Conservation (phyloP, 2,888 invertebrate genomes). For the Epirrhoe tristata region DNA sequence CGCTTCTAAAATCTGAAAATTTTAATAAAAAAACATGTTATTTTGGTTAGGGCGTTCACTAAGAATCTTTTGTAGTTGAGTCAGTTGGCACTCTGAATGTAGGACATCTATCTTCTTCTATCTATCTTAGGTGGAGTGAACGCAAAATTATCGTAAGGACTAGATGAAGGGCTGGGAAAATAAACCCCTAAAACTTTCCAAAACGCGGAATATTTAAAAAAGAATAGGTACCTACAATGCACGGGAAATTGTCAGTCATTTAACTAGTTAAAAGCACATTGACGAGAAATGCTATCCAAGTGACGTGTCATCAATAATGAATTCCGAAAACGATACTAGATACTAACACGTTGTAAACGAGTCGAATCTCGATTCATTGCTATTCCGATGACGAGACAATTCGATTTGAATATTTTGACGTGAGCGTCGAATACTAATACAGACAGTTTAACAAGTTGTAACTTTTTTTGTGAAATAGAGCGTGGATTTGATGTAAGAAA, state of each 20-base stretch:
- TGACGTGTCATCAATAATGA: constrained; percentile 56
- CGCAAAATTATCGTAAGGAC: no score
- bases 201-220: background rate
- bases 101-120: no score
- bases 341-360: constrained; percentile 66
- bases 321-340: constrained; percentile 61
- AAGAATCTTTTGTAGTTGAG: no score
- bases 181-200: background rate
- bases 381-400: constrained; percentile 73
- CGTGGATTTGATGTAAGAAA: constrained; percentile 66
- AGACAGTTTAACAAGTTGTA: constrained; percentile 77
- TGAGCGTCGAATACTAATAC: constrained; percentile 71
- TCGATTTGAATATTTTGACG: constrained; percentile 81
- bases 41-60: no score
- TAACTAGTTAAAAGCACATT: background rate
- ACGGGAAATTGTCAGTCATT: background rate
- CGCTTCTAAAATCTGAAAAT: constrained; percentile 35
- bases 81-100: no score
- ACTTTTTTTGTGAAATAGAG: constrained; percentile 70
- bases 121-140: no score
- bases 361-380: constrained; percentile 60
- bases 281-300: constrained; percentile 23
- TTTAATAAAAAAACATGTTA: background rate
- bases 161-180: no score
- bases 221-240: background rate